Conservation (phyloP, 1,140 invertebrate genomes). For the Drosophila equinoxialis region DNA sequence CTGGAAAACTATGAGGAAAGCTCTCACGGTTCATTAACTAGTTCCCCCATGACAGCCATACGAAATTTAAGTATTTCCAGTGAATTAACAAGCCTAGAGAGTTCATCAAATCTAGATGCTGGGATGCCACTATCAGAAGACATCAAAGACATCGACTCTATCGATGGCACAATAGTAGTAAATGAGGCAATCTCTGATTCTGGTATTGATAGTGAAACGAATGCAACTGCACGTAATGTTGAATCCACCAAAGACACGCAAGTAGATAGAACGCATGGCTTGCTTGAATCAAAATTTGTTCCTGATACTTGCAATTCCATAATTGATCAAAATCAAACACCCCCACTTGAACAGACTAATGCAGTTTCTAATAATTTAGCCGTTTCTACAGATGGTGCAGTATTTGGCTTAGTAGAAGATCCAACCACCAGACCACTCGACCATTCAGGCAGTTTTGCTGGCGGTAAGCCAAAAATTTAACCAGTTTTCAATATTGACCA, state of each 20-base stretch:
- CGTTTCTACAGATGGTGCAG: constrained; percentile 41
- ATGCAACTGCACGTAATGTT: constrained; percentile 24
- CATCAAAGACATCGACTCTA: constrained; percentile 18
- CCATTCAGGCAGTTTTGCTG: background rate
- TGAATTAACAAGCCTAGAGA: constrained; percentile 29
- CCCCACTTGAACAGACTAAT: constrained; percentile 54
- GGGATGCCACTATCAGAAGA: background rate
- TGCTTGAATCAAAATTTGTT: constrained; percentile 54
- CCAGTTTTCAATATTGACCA: too few relatives aligned
- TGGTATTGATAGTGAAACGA: constrained; percentile 8
- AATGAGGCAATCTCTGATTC: constrained; percentile 27
- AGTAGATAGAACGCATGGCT: constrained; percentile 51
- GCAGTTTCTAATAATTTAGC: constrained; percentile 67
- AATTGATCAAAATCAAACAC: constrained; percentile 36
- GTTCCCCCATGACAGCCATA: constrained; percentile 44
- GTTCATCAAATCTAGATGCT: constrained; percentile 21
- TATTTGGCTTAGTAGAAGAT: constrained; percentile 30
- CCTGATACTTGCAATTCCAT: constrained; percentile 51
- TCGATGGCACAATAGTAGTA: constrained; percentile 60
- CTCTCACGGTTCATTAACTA: constrained; percentile 38
- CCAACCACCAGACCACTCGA: background rate
- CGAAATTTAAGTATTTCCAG: constrained; percentile 19
- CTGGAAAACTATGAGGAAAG: constrained; percentile 16
- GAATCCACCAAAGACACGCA: constrained; percentile 37
- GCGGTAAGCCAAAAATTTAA: constrained; percentile 32